Evolutionary conservation across 2,797 vertebrate genomes (phyloP).

Genomic region (Fringilla coelebs): DNA sequence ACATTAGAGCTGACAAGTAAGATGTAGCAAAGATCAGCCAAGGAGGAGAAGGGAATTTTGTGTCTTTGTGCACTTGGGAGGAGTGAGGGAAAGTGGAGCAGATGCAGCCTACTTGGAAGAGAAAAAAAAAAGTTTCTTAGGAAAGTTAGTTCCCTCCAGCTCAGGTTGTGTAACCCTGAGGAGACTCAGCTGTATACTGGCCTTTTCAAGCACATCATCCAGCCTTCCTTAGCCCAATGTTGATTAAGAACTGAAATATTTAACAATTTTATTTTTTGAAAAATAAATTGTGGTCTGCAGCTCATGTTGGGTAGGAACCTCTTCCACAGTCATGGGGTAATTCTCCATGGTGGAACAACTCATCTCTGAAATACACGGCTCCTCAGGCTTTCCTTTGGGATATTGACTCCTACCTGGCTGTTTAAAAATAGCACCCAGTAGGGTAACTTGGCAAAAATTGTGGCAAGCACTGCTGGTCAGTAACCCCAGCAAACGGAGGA

Average conservation of each 20-base stretch:
- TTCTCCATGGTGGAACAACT: background rate
- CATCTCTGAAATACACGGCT: background rate
- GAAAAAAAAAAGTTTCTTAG: background rate
- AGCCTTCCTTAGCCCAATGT: background rate
- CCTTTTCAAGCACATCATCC: background rate
- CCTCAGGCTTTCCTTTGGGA: background rate
- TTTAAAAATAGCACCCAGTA: background rate
- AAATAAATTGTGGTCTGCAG: background rate
- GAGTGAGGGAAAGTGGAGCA: background rate
- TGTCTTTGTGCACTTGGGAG: background rate
- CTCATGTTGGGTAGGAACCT: background rate
- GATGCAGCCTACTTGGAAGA: background rate
- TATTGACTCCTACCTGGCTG: background rate
- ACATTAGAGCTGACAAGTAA: background rate
- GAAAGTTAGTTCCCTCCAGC: background rate
- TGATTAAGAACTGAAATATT: background rate
- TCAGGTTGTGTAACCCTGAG: background rate
- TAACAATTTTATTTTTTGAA: background rate
- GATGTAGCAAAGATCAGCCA: background rate
- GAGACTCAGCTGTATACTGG: background rate
- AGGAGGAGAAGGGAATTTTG: background rate
- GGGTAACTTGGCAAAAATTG: background rate
- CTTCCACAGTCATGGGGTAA: background rate
- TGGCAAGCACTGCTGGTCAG: background rate
- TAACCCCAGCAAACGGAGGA: background rate